phyloP scores from a whole-genome alignment of 1,140 invertebrate species.

The Dendrolimus punctatus region DNA sequence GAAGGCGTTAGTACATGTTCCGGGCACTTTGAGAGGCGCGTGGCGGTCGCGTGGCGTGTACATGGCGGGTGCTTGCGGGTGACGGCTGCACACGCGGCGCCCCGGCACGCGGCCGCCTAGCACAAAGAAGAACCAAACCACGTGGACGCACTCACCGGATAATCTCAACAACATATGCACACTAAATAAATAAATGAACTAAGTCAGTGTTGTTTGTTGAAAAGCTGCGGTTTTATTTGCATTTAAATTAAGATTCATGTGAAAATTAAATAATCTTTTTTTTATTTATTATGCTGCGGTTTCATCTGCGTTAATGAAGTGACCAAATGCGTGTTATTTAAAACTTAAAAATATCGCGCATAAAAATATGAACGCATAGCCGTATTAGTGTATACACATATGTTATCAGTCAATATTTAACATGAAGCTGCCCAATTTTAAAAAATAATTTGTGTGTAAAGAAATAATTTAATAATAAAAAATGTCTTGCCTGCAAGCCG shows the following conservation, averaged over 20 bases:
- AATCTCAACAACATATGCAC: slow-evolving; percentile 53
- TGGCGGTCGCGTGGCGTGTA: slow-evolving; percentile 19
- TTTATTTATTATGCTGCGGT: no score
- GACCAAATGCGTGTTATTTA: no score
- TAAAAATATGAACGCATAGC: no score
- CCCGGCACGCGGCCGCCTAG: slow-evolving; percentile 6
- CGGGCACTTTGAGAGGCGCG: slow-evolving; percentile 41
- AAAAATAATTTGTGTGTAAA: no score
- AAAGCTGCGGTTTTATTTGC: slow-evolving; percentile 19
- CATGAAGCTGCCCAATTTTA: no score
- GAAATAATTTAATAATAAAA: no score
- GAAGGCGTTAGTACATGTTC: slow-evolving; percentile 50
- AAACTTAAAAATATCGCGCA: no score
- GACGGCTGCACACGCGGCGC: slow-evolving; percentile 5
- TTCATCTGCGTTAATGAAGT: neutral
- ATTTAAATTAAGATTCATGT: slow-evolving; percentile 42
- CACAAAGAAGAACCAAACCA: slow-evolving; percentile 19
- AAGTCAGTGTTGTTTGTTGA: slow-evolving; percentile 24
- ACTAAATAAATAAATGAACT: slow-evolving; percentile 66
- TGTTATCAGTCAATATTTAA: no score
- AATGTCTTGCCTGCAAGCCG: no score
- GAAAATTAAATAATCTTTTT: slow-evolving; percentile 15
- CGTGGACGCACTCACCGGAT: slow-evolving; percentile 43
- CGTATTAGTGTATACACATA: no score
- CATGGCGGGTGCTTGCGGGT: slow-evolving; percentile 7